Base-by-base conservation (phyloP, 1,140 invertebrate genomes). In the Choristoneura fumiferana region DNA sequence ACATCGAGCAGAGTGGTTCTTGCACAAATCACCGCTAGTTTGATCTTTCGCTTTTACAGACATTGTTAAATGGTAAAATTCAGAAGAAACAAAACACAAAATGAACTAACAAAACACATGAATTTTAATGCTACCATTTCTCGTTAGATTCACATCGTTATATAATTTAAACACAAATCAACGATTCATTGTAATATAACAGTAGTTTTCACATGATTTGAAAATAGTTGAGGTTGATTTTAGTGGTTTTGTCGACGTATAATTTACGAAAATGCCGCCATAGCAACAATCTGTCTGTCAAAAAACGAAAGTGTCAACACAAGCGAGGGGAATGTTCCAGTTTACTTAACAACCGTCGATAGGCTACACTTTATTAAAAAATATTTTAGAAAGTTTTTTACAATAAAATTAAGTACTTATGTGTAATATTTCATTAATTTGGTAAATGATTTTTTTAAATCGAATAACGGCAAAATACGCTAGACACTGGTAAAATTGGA, bases 251-350 rank as follows among this genome's bases (percentile, higher is more conserved):
- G 34, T 54, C 4, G 33, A 36, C 34, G 17, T 54, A 9, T 2
- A 14, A 36, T 54, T 43, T 63, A 65, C 58, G 63, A 77, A 81
- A 65, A 69, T 73, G 68, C 63, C 78, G 76, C 78, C 75, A 79
- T 81, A 70, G 78, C 76, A 81, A 81, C 75, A 9, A n/a, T 15
- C 35, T n/a, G 34, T 54, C 35, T 34, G 36, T 59, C 34, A 63
- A 60, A 60, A n/a, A n/a, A 54, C 37, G 40, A 18, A 15, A 45
- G 10, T 45, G 40, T 45, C 40, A 45, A 45, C 17, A 15, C 9
- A 40, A 17, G 5, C n/a, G n/a, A 29, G 15, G 9, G 14, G 40
- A 15, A 1, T 45, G 40, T 45, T 45, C 40, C 10, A 14, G 3
- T 45, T 15, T 12, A n/a, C n/a, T n/a, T n/a, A n/a, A n/a, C n/a